Base-by-base conservation (phyloP, 2,797 vertebrate species). In the Pangasius larnaudii region DNA sequence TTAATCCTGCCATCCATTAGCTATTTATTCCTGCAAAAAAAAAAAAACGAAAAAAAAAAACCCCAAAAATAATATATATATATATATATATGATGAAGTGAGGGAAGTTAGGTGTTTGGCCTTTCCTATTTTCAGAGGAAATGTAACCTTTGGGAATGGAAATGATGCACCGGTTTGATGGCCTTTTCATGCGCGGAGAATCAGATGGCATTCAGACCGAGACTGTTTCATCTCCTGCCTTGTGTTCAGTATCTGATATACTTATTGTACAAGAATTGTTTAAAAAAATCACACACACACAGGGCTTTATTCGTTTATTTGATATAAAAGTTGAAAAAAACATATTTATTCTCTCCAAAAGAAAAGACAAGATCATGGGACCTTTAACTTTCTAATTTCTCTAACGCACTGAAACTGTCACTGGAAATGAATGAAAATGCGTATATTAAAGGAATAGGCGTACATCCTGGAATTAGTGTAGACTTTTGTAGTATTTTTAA, bases 131-230 rank as follows among this genome's bases (percentile, higher is more conserved):
- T 74, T 86, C 13, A 22, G 91, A 92, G 91, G 92, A 93, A 79
- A 93, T 69, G 90, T 95, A 95, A 96, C 96, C 95, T 96, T 96
- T 95, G 86, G 67, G 89, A 92, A 92, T 53, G 93, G 93, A 94
- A 94, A 94, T 92, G 95, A 95, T 95, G 91, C 92, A 91, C 90
- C 90, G 91, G 88, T 89, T 89, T 93, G 94, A 95, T 95, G 95
- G 95, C 94, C 95, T 96, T 96, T 96, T 87, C 93, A 85, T 94
- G 91, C 91, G 89, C 87, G 79, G 92, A 94, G 80, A 87, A 95
- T 95, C 94, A 96, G 95, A 95, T 96, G 95, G 93, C 94, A 95
- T 96, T 96, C 95, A 95, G 89, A 89, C 61, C 42, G 11, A 9
- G 59, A 83, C 42, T 42, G 36, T 42, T 46, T 63, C 80, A 49